Percentiles rank a stretch among this genome's conserved stretches.
Evolutionary conservation across 1,140 invertebrate species (phyloP).

Genomic region (Macrosteles quadrilineatus): DNA sequence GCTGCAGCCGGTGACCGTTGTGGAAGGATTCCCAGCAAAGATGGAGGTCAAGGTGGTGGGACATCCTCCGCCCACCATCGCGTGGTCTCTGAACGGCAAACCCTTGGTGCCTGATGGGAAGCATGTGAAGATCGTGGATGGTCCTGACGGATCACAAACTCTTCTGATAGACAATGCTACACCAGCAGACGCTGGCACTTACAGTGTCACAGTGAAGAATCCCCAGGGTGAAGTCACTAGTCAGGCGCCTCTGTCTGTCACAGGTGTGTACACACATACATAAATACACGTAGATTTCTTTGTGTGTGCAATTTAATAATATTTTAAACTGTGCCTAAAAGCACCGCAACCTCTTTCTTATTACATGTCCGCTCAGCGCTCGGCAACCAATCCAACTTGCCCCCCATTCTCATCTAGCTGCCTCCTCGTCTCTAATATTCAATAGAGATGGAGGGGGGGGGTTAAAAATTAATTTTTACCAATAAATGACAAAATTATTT

Average conservation of each 20-base stretch:
- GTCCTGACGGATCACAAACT: slow-evolving; percentile 67
- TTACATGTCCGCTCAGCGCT: too few species aligned
- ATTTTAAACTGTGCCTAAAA: too few species aligned
- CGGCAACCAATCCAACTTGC: too few species aligned
- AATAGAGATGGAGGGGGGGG: too few species aligned
- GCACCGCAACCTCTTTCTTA: too few species aligned
- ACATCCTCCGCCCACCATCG: slow-evolving; percentile 69
- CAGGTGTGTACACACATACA: slow-evolving; percentile 44
- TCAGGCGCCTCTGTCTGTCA: slow-evolving; percentile 67
- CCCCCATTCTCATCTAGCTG: too few species aligned
- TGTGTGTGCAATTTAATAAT: not conserved
- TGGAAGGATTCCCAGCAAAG: slow-evolving; percentile 80
- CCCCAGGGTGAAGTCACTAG: slow-evolving; percentile 68
- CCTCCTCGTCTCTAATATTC: too few species aligned
- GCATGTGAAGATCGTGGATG: slow-evolving; percentile 63
- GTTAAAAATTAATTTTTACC: too few species aligned
- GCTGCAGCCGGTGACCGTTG: slow-evolving; percentile 69
- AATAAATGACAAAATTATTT: too few species aligned
- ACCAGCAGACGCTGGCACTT: slow-evolving; percentile 71
- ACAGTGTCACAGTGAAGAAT: slow-evolving; percentile 74
- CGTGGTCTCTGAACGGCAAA: slow-evolving; percentile 75
- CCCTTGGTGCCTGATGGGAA: slow-evolving; percentile 73
- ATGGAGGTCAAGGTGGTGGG: slow-evolving; percentile 74
- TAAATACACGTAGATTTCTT: slow-evolving; percentile 30
- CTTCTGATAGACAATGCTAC: slow-evolving; percentile 65